phyloP scores from a whole-genome alignment of 1,140 invertebrate species.

The Procambarus virginalis region DNA sequence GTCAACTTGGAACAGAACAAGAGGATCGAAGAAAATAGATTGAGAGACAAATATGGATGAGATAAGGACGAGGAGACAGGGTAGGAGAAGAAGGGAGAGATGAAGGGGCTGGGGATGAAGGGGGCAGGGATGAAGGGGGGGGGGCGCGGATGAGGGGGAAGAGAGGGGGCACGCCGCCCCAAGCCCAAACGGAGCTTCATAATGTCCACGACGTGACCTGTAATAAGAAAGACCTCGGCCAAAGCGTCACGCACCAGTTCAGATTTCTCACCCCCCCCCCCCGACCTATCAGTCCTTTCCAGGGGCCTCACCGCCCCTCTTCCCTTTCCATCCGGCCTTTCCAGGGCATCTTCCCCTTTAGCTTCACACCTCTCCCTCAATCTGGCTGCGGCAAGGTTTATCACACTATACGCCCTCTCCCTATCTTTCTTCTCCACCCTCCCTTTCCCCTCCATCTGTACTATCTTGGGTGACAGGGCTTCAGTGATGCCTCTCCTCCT shows the following conservation, averaged over 20 bases:
- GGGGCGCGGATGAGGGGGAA: background rate
- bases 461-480: background rate
- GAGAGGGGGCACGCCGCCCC: conserved; percentile 16
- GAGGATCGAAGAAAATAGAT: too few species aligned
- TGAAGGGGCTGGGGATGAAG: background rate
- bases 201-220: conserved; percentile 31
- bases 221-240: conserved; percentile 31
- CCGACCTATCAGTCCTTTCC: background rate
- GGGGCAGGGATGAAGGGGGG: background rate
- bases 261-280: conserved; percentile 17
- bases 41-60: too few species aligned
- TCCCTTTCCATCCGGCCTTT: background rate
- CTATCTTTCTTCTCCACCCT: conserved; percentile 1
- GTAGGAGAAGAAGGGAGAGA: background rate
- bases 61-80: too few species aligned
- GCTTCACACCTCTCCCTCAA: too few species aligned
- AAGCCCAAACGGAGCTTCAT: conserved; percentile 30
- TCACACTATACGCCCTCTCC: too few species aligned
- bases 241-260: background rate
- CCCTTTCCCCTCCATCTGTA: background rate
- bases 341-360: background rate
- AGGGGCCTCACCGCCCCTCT: background rate
- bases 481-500: background rate
- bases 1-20: too few species aligned
- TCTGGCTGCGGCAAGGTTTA: background rate